Evolutionary conservation across 2,797 vertebrate species (phyloP).

Genomic region (Streptopelia turtur): DNA sequence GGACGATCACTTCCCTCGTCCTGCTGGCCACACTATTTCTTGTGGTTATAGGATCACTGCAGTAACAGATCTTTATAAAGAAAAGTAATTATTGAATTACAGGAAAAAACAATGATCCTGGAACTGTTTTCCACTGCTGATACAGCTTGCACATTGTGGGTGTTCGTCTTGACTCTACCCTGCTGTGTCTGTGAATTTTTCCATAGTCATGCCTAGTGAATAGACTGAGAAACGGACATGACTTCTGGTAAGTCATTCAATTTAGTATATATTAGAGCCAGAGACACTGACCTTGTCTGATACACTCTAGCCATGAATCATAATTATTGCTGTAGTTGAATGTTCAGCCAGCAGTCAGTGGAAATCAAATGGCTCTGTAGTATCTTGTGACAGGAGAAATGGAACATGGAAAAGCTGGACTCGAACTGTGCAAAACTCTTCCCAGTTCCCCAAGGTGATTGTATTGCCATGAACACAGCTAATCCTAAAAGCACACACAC

Average conservation of each 20-base stretch:
- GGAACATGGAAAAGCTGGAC: background rate
- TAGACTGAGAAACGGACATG: background rate
- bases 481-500: constrained; percentile 66
- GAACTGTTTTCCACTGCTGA: background rate
- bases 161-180: background rate
- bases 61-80: background rate
- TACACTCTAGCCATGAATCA: background rate
- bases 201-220: background rate
- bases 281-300: background rate
- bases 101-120: background rate
- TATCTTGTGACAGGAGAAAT: background rate
- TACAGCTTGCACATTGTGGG: background rate
- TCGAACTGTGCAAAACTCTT: background rate
- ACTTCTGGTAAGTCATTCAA: background rate
- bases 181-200: background rate
- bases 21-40: background rate
- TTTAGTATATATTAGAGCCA: background rate
- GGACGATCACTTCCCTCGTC: accelerated
- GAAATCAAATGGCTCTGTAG: background rate
- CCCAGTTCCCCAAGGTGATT: background rate
- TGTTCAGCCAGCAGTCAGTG: background rate
- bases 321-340: background rate
- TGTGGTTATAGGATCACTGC: background rate
- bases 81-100: background rate
- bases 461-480: constrained; percentile 17